phyloP scores from a whole-genome alignment of 2,113 vertebrate species.

The Tragulus kanchil region DNA sequence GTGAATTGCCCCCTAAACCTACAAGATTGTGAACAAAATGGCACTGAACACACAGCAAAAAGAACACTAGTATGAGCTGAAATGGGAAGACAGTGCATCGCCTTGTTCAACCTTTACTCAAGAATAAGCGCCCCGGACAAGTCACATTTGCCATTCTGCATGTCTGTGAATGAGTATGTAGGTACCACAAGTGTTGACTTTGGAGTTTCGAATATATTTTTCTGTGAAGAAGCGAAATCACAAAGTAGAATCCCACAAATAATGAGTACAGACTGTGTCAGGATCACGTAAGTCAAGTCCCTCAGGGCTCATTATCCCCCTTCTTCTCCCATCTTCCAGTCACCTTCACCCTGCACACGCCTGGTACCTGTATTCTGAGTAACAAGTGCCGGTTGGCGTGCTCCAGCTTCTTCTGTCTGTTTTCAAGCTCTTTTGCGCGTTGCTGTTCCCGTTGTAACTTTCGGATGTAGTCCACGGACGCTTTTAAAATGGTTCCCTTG shows the following conservation, averaged over 20 bases:
- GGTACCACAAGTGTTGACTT: fast-evolving
- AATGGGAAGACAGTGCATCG: background rate
- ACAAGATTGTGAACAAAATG: background rate
- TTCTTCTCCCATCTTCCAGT: too few species aligned
- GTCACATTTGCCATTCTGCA: background rate
- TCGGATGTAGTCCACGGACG: conserved; percentile 98
- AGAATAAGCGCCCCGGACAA: background rate
- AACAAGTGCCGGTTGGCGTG: conserved; percentile 96
- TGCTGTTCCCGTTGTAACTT: conserved; percentile 97
- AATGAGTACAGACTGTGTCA: background rate
- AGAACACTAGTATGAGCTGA: background rate
- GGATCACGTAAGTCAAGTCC: background rate
- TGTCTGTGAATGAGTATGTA: fast-evolving
- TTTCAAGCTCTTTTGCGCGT: conserved; percentile 96
- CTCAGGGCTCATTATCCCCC: background rate
- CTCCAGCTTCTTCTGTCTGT: conserved; percentile 96
- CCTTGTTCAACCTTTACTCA: background rate
- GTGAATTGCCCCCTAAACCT: background rate
- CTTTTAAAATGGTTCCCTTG: conserved; percentile 99
- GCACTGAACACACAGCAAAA: background rate
- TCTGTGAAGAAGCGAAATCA: background rate
- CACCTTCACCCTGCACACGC: fast-evolving
- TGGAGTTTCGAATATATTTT: background rate
- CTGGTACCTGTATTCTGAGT: conserved; percentile 96
- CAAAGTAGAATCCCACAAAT: background rate